phyloP scores from a whole-genome alignment of 2,888 invertebrate species.

The Conistra vaccinii region DNA sequence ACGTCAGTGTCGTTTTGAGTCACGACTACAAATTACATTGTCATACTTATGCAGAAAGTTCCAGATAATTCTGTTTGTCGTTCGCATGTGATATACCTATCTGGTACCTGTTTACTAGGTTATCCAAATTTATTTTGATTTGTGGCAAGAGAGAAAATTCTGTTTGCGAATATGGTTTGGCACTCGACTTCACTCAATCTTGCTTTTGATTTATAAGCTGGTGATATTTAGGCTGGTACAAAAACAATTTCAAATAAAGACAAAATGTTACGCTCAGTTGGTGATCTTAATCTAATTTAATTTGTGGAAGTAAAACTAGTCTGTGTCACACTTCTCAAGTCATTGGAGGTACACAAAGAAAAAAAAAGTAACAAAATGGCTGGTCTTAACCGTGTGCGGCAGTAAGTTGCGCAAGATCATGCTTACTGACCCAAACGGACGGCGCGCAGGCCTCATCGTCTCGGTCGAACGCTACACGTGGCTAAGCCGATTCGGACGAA shows the following conservation, averaged over 20 bases:
- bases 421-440: constrained; percentile 66
- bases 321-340: constrained; percentile 21
- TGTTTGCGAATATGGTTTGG: background rate
- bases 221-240: background rate
- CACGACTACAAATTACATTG: constrained; percentile 65
- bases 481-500: constrained; percentile 51
- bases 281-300: constrained; percentile 28
- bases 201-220: constrained; percentile 2
- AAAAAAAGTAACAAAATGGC: constrained; percentile 44
- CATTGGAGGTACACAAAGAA: constrained; percentile 21
- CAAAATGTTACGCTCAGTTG: background rate
- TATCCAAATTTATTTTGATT: constrained; percentile 35
- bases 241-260: background rate
- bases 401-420: constrained; percentile 69
- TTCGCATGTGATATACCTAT: constrained; percentile 38
- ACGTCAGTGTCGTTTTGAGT: constrained; percentile 74
- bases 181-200: background rate
- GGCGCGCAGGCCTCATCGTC: constrained; percentile 73
- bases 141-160: constrained; percentile 5
- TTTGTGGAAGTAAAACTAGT: constrained; percentile 24
- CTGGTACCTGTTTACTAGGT: constrained; percentile 38
- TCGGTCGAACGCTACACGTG: constrained; percentile 87
- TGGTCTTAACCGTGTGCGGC: constrained; percentile 55
- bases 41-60: constrained; percentile 64
- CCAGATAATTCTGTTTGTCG: constrained; percentile 58